Base-by-base conservation (phyloP, 2,113 vertebrate species). In the Syngnathus typhle region DNA sequence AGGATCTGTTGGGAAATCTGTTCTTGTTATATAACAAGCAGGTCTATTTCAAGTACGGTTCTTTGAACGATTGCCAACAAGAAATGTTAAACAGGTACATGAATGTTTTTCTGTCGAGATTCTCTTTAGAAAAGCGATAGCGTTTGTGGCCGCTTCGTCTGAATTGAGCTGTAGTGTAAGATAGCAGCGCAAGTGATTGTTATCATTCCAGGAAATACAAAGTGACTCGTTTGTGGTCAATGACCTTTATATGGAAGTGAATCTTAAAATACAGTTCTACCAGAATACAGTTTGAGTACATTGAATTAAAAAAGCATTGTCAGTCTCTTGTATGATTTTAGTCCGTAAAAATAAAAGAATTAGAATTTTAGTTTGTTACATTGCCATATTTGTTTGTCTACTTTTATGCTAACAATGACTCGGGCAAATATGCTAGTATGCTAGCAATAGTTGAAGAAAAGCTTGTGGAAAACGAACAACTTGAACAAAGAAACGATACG, bases 151-250 rank as follows among this genome's bases (percentile, higher is more conserved):
- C n/a, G 21, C 10, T 12, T 51, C 21, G 3, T 76, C 39, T 75
- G 61, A 3, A 1, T 23, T 44, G 16, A 2, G 4, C 13, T 39
- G 47, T 75, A 71, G 78, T 19, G 56, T 69, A 51, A 46, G 52
- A 55, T 55, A 13, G 13, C 51, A 6, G 21, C 27, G 52, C 1
- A 8, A 11, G 10, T 46, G 49, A 60, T 70, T 58, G 46, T 59
- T 3, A n/a, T 76, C 21, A 7, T 55, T 55, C 21, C 52, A 23
- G 52, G 52, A 55, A 55, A 27, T 18, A 11, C 18, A 7, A 49
- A n/a, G 47, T 49, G 47, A 49, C 47, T 49, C 47, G 1, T 18
- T 46, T 19, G 49, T 2, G 2, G 19, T 51, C 49, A 19, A 10
- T 52, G 7, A 52, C n/a, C 19, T 21, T 21, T 1, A 52, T 21